These are phyloP conservation scores for Aromia moschata DNA, from an alignment of 2,888 invertebrate genomes.

Conservation along the genomic window DNA sequence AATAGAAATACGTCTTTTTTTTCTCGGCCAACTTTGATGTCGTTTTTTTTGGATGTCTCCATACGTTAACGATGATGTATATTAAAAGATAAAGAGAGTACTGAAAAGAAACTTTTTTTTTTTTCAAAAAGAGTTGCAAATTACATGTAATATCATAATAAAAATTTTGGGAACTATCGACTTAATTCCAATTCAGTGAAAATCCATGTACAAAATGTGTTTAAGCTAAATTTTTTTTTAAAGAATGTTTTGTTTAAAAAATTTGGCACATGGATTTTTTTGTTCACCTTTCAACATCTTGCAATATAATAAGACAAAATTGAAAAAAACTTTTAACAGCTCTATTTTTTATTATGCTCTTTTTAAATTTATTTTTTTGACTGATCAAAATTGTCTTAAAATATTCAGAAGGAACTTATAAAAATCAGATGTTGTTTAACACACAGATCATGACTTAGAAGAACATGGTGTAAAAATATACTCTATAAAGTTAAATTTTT, in stretches of 20 bases:
- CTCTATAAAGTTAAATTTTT: no score
- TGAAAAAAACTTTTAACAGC: conserved; percentile 1
- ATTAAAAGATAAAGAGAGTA: no score
- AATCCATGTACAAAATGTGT: conserved; percentile 40
- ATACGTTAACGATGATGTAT: no score
- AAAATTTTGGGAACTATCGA: conserved; percentile 43
- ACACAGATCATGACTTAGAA: conserved; percentile 28
- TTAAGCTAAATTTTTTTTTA: conserved; percentile 21
- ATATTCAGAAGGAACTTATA: conserved; percentile 26
- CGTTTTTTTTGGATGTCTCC: no score
- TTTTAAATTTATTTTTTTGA: neutral
- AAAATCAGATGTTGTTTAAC: conserved; percentile 19
- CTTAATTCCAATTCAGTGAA: conserved; percentile 42
- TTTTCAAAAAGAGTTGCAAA: neutral
- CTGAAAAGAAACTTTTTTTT: conserved; percentile 14
- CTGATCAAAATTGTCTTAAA: conserved; percentile 25
- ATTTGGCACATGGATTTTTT: conserved; percentile 40
- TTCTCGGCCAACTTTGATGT: no score
- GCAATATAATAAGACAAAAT: conserved; percentile 31
- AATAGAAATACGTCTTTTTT: no score
- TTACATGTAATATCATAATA: conserved; percentile 37
- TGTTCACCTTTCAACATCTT: conserved; percentile 19
- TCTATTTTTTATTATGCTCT: neutral
- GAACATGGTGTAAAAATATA: conserved; percentile 16
- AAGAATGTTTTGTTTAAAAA: conserved; percentile 1